Base-by-base conservation (phyloP, 2,888 invertebrate species). In the Hedychridium roseum region DNA sequence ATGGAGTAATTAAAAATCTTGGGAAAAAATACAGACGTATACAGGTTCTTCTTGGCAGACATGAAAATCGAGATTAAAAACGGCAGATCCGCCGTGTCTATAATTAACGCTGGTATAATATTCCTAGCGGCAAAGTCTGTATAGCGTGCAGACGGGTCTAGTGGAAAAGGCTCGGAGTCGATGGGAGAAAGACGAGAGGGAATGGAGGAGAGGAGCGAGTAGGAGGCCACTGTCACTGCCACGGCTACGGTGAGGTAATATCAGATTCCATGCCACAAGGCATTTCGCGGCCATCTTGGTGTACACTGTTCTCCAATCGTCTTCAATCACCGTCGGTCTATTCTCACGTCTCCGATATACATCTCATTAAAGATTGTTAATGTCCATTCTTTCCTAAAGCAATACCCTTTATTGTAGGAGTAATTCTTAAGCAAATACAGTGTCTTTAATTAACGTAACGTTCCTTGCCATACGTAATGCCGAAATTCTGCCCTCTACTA, bases 241-340 rank as follows among this genome's bases (percentile, higher is more conserved):
- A 75, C 68, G 74, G 73, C 66, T 73, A 60, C 65, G 59, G 73
- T 76, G 75, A 76, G 74, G 76, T 76, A 76, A 76, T 72, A 64
- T 64, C 60, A 51, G 65, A 64, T 64, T 64, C 64, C 63, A 62
- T 54, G 61, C 51, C 60, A 53, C 66, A 68, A 70, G 68, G 69
- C 63, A 53, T 43, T 43, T 27, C 18, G 46, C 52, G 68, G 70
- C 72, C 74, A 73, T 74, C 65, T 73, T 73, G 70, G 64, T 68
- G 51, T 50, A 46, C 56, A 14, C 37, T 37, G 57, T 60, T 54
- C 64, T 50, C 53, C 50, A 34, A 26, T 21, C 28, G 34, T n/a
- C n/a, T n/a, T n/a, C n/a, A n/a, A n/a, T n/a, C n/a, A n/a, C 23
- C 9, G 23, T 23, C 9, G 9, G 5, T 23, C 23, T 6, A 23